Conservation (phyloP, 1,140 invertebrate species). For the Zeugodacus cucurbitae region DNA sequence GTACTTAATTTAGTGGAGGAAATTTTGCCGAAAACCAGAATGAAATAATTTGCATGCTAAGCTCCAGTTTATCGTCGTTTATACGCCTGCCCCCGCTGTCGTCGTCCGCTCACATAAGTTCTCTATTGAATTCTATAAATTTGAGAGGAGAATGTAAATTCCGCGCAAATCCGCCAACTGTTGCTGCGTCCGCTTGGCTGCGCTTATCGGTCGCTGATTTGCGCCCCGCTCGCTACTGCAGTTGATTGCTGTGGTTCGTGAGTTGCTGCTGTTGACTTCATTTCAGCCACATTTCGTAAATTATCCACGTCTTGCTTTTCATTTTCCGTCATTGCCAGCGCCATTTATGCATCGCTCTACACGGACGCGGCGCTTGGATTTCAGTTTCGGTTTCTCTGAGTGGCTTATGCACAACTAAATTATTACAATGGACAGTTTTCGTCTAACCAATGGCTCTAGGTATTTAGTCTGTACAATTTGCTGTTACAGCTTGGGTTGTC, state of each 20-base stretch:
- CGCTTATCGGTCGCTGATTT: neutral
- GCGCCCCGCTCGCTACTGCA: neutral
- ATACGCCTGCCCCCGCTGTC: neutral
- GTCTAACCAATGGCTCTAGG: neutral
- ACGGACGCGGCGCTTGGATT: neutral
- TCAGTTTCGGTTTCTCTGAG: neutral
- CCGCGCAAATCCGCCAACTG: neutral
- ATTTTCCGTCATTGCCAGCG: neutral
- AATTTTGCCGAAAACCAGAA: neutral
- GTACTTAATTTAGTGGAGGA: neutral
- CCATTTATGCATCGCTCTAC: neutral
- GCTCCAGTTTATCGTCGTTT: neutral
- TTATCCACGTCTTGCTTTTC: neutral
- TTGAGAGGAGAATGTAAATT: neutral
- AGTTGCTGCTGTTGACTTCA: no score
- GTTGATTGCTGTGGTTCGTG: no score
- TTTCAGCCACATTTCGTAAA: no score
- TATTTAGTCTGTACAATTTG: neutral
- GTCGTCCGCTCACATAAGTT: neutral
- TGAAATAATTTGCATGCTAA: neutral
- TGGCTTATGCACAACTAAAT: conserved; percentile 19
- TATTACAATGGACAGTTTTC: conserved; percentile 11
- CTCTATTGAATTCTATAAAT: neutral
- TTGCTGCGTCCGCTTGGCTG: neutral
- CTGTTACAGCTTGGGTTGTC: neutral